Evolutionary conservation across 1,140 invertebrate species (phyloP).

Genomic region (Bombus terrestris): DNA sequence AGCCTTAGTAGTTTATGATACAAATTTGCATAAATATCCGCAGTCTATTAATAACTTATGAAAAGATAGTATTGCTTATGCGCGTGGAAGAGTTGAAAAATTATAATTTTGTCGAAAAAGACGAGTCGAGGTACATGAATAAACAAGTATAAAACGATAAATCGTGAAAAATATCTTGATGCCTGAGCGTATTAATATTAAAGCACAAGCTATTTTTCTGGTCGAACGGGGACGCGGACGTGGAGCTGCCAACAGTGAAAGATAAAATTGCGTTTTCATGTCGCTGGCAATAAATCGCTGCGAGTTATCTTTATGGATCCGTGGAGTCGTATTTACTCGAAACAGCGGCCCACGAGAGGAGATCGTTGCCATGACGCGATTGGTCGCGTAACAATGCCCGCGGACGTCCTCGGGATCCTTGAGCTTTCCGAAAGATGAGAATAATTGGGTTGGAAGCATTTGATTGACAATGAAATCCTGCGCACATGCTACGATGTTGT

Average conservation of each 20-base stretch:
- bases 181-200: not conserved
- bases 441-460: slow-evolving; percentile 12
- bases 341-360: not conserved
- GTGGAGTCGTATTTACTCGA: slow-evolving; percentile 3
- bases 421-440: not conserved
- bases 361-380: too few species aligned
- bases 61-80: too few species aligned
- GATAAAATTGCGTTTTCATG: slow-evolving; percentile 34
- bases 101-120: too few species aligned
- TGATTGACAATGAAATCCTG: not conserved
- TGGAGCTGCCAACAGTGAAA: not conserved
- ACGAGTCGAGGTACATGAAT: too few species aligned
- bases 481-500: not conserved
- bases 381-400: not conserved
- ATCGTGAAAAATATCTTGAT: not conserved
- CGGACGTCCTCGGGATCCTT: too few species aligned
- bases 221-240: not conserved
- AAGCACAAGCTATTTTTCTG: not conserved
- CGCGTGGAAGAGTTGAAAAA: too few species aligned
- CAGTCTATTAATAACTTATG: too few species aligned
- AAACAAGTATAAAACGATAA: too few species aligned
- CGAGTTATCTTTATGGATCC: slow-evolving; percentile 13
- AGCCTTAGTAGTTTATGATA: too few species aligned
- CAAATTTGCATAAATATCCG: too few species aligned
- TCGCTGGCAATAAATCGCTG: slow-evolving; percentile 2